Base-by-base conservation (phyloP, 2,888 invertebrate species). In the Parnassius orleans region DNA sequence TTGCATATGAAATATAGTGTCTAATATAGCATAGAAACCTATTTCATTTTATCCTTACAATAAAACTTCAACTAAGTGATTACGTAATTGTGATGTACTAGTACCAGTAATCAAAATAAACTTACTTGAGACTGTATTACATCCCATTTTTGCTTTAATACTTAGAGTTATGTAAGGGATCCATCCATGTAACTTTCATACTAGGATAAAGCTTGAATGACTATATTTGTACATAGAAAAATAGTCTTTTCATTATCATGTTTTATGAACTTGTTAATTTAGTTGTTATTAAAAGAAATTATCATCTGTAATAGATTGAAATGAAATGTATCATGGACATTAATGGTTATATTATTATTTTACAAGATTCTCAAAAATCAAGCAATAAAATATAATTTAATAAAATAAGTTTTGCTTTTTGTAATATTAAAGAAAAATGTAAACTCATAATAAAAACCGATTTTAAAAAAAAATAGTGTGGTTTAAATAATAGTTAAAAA, bases 161-260 rank as follows among this genome's bases (percentile, higher is more conserved):
- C 70, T 77, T 77, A 72, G 75, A 72, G 73, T 72, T 68, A 69
- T 75, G 80, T 81, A 86, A 85, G 83, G 78, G 83, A 82, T 87
- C 88, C 87, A 87, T 87, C 88, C 89, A 87, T 77, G 73, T 74
- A 77, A 75, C 78, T 81, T 77, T 77, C 80, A 74, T 70, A 72
- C 71, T 72, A 71, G 65, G 44, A 48, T 73, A 69, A 70, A 69
- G 69, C 70, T 72, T 68, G 64, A 69, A 68, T 79, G 78, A 77
- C 69, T 77, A 75, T 74, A 78, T 64, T 64, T 61, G 61, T 57
- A 56, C 33, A 57, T 72, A 73, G n/a, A 24, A 47, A 7, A 53
- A 52, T 15, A 69, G 62, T 58, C 67, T 53, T 67, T 61, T 60
- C 62, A 47, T 59, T 61, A 56, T 47, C 1, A 5, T 46, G 46